Base-by-base conservation (phyloP, 92 coral and sea anemone species). In the Zoanthus gigantus region DNA sequence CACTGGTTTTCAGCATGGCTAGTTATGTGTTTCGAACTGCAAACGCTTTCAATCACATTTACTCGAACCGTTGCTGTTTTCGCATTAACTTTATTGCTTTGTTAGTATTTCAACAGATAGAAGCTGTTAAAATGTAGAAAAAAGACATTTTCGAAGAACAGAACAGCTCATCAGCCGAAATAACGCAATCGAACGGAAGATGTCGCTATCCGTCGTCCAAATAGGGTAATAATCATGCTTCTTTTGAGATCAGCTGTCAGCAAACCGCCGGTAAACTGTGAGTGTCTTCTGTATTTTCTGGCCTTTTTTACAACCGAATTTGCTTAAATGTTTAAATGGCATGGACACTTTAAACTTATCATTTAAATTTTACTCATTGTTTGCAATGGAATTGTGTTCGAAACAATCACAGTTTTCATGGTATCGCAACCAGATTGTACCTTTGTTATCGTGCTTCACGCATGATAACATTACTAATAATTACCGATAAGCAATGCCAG, bases 331-430 rank as follows among this genome's bases (percentile, higher is more conserved):
- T 29, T 67, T 66, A n/a, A 48, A 47, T 65, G 44, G 47, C 18
- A 15, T 47, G 1, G 44, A 10, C 17, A 37, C n/a, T 81, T 67
- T 50, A 18, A 15, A 9, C 58, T 44, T 18, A 18, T 54, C 46
- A 17, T 66, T 47, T 17, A 17, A 44, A 11, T 46, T 47, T 46
- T 67, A 65, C 29, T 46, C 28, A 31, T 2, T 45, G 32, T 52
- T 81, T 4, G 44, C 13, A 53, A 28, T 23, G 3, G 30, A 54
- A 46, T 67, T 66, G 85, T 66, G 45, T 81, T 81, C 29, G 30
- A 13, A 81, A 46, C 65, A 46, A 67, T 81, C 85, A 81, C 85
- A 81, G 85, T 81, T 81, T 81, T 81, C 76, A 66, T 81, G 85
- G 74, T 23, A 30, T 32, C 85, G 17, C 28, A 67, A 81, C 85